phyloP scores from a whole-genome alignment of 2,797 vertebrate species.

The Muscicapa comitata region DNA sequence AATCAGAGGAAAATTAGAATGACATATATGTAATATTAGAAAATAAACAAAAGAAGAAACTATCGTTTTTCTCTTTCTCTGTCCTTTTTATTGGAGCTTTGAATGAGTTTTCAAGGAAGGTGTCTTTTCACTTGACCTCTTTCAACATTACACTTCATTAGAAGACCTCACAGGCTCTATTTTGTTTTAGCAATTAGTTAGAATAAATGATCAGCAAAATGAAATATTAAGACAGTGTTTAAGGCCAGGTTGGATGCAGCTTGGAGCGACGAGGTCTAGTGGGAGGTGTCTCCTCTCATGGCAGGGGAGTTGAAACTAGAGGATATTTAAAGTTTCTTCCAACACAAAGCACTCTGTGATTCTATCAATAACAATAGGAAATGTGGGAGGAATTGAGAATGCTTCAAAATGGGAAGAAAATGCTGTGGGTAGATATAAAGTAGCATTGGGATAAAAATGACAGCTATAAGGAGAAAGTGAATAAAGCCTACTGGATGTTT shows the following conservation, averaged over 20 bases:
- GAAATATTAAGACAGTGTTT: not conserved
- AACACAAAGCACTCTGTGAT: not conserved
- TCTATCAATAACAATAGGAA: not conserved
- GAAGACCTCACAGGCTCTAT: not conserved
- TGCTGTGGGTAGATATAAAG: not conserved
- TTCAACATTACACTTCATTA: not conserved
- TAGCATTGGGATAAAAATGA: not conserved
- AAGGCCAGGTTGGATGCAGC: not conserved
- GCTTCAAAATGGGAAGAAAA: not conserved
- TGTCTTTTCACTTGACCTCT: not conserved
- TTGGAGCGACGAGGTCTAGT: not conserved
- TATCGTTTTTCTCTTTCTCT: not conserved
- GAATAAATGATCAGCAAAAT: not conserved
- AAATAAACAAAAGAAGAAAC: not conserved
- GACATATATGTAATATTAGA: not conserved
- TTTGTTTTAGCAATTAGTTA: not conserved
- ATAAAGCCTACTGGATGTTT: not conserved
- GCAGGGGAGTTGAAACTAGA: fast-evolving
- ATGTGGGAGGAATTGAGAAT: not conserved
- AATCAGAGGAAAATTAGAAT: not conserved
- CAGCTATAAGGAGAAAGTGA: not conserved
- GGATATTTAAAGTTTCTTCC: not conserved
- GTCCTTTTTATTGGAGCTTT: not conserved
- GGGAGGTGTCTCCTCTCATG: fast-evolving
- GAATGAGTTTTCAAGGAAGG: not conserved